Percentiles rank a stretch among this genome's conserved stretches.
Evolutionary conservation across 2,888 invertebrate genomes (phyloP).

Genomic region (Acronicta psi): DNA sequence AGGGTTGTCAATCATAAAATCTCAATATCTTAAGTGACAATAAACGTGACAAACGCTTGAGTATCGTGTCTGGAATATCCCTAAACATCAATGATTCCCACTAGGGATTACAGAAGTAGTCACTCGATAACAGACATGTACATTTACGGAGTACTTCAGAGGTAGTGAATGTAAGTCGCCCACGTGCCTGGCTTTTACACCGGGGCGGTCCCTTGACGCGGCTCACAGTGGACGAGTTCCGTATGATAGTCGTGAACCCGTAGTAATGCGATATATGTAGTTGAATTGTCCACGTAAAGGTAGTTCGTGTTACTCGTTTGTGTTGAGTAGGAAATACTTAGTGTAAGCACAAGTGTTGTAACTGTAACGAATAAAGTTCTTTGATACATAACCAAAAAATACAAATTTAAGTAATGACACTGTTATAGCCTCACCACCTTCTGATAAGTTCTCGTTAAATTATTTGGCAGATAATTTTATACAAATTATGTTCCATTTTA

Average conservation of each 20-base stretch:
- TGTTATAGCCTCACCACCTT: too few relatives aligned
- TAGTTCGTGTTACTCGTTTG: too few relatives aligned
- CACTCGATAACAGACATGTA: conserved; percentile 10
- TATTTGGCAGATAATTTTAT: too few relatives aligned
- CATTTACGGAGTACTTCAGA: conserved; percentile 40
- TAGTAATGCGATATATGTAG: conserved; percentile 10
- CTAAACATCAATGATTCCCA: conserved; percentile 7
- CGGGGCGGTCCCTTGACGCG: conserved; percentile 28
- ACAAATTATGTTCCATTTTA: too few relatives aligned
- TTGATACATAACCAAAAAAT: too few relatives aligned
- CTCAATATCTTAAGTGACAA: too few relatives aligned
- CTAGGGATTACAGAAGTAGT: conserved; percentile 26
- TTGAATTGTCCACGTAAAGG: conserved; percentile 15
- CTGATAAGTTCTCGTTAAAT: too few relatives aligned
- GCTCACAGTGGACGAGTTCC: conserved; percentile 13
- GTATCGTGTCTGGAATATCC: not conserved
- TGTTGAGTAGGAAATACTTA: too few relatives aligned
- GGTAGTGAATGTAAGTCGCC: conserved; percentile 23
- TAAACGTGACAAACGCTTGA: not conserved
- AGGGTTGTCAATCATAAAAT: too few relatives aligned
- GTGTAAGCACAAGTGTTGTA: too few relatives aligned
- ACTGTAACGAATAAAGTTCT: too few relatives aligned
- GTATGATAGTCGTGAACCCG: not conserved
- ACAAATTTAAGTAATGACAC: too few relatives aligned
- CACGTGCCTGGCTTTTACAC: conserved; percentile 21